A percentile compares a stretch with the other conserved stretches of the same genome.
Conservation (phyloP, 2,797 vertebrate species). For the Nannoperca obscura region DNA sequence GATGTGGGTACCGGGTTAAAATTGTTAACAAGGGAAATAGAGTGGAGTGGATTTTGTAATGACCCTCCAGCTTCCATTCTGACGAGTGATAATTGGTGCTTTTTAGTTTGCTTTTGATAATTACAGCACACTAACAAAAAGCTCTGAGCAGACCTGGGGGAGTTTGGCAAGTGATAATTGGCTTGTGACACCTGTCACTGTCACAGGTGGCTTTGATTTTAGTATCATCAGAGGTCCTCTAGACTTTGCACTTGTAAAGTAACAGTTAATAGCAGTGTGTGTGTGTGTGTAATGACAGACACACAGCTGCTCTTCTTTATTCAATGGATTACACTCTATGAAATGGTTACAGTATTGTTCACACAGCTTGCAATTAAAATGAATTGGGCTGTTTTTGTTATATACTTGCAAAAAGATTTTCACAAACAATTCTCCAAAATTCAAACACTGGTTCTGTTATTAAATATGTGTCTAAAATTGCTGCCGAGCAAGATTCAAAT, state of each 20-base stretch:
- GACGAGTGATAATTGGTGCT: slow-evolving; percentile 51
- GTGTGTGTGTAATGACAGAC: slow-evolving; percentile 23
- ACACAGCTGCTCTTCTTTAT: slow-evolving; percentile 41
- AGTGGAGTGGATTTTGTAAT: slow-evolving; percentile 47
- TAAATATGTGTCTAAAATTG: slow-evolving; percentile 13
- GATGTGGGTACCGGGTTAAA: slow-evolving; percentile 15
- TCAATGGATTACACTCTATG: slow-evolving; percentile 16
- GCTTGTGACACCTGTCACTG: slow-evolving; percentile 62
- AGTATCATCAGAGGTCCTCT: slow-evolving; percentile 46
- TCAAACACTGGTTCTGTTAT: not conserved
- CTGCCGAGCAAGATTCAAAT: not conserved
- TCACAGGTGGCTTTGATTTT: slow-evolving; percentile 56
- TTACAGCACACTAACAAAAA: slow-evolving; percentile 50
- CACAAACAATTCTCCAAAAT: slow-evolving; percentile 21
- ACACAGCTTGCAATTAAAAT: slow-evolving; percentile 45
- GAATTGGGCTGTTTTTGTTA: slow-evolving; percentile 42
- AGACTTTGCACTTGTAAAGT: slow-evolving; percentile 48
- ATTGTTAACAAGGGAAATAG: slow-evolving; percentile 20
- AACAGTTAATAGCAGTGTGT: slow-evolving; percentile 43
- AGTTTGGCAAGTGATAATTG: slow-evolving; percentile 63
- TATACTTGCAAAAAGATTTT: slow-evolving; percentile 19
- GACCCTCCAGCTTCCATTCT: slow-evolving; percentile 33
- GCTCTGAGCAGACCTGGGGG: slow-evolving; percentile 49
- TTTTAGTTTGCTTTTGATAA: slow-evolving; percentile 54
- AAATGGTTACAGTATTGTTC: slow-evolving; percentile 28